Percentiles rank a stretch among this genome's conserved stretches.
Evolutionary conservation across 2,113 vertebrate genomes (phyloP).

Genomic region (Bubo scandiacus): DNA sequence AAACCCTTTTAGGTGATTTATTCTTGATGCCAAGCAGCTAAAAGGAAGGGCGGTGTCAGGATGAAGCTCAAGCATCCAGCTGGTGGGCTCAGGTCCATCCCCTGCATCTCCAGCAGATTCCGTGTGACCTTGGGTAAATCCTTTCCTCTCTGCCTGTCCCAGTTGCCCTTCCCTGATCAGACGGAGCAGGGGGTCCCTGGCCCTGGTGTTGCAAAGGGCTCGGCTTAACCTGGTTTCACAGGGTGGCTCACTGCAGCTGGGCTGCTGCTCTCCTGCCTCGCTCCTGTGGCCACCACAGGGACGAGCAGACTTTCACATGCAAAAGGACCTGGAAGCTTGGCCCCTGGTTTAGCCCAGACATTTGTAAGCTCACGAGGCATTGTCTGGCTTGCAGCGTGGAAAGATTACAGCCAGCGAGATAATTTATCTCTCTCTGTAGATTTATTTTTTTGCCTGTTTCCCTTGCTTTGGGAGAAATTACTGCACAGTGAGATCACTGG

Average conservation of each 20-base stretch:
- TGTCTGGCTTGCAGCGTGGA: conserved; percentile 50
- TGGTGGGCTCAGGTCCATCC: not conserved
- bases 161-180: not conserved
- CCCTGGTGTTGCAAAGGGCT: not conserved
- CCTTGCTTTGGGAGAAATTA: conserved; percentile 67
- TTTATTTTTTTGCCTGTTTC: conserved; percentile 55
- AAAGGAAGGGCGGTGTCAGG: not conserved
- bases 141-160: not conserved
- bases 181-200: not conserved
- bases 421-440: conserved; percentile 67
- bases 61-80: not conserved
- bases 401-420: conserved; percentile 56
- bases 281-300: rapidly evolving
- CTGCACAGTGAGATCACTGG: conserved; percentile 61
- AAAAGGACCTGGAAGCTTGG: not conserved
- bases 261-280: not conserved
- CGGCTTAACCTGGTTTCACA: not conserved
- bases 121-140: not conserved
- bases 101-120: not conserved
- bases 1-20: not conserved
- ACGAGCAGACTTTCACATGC: not conserved
- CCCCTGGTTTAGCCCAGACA: conserved; percentile 5
- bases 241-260: not conserved
- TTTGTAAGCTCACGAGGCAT: conserved; percentile 58
- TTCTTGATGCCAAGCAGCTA: not conserved